Evolutionary conservation across 2,888 invertebrate genomes (phyloP).

Genomic region (Synanthedon formicaeformis): DNA sequence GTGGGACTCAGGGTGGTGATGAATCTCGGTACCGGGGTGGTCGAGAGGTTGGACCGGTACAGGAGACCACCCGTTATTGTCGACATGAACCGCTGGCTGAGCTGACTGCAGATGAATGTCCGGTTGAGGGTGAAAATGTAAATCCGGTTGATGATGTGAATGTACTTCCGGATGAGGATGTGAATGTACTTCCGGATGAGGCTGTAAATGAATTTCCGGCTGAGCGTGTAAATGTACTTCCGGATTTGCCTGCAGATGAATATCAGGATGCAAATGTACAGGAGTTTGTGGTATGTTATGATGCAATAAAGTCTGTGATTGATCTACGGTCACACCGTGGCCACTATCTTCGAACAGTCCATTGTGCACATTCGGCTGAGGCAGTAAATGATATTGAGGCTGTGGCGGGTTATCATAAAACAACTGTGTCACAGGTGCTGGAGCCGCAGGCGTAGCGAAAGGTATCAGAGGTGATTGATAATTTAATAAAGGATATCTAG

Average conservation of each 20-base stretch:
- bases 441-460: constrained; percentile 10
- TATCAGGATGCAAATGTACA: constrained; percentile 3
- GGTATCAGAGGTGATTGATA: constrained; percentile 36
- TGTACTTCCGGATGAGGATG: constrained; percentile 14
- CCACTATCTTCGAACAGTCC: constrained; percentile 27
- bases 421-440: constrained; percentile 18
- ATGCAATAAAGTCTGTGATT: constrained; percentile 15
- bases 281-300: constrained; percentile 12
- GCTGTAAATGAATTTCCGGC: constrained; percentile 5
- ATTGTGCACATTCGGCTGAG: constrained; percentile 19
- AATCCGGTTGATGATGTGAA: constrained; percentile 4
- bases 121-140: constrained; percentile 16
- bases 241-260: constrained; percentile 11
- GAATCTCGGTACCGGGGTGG: constrained; percentile 4
- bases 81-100: constrained; percentile 25
- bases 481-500: constrained; percentile 49
- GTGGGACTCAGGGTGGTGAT: constrained; percentile 10
- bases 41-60: constrained; percentile 40
- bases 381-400: constrained; percentile 30
- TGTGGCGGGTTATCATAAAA: constrained; percentile 29
- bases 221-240: constrained; percentile 3
- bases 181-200: constrained; percentile 12
- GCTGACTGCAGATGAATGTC: constrained; percentile 16
- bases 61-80: constrained; percentile 57
- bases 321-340: constrained; percentile 21